Conservation (phyloP, 2,113 vertebrate genomes). For the Cebidichthys violaceus region DNA sequence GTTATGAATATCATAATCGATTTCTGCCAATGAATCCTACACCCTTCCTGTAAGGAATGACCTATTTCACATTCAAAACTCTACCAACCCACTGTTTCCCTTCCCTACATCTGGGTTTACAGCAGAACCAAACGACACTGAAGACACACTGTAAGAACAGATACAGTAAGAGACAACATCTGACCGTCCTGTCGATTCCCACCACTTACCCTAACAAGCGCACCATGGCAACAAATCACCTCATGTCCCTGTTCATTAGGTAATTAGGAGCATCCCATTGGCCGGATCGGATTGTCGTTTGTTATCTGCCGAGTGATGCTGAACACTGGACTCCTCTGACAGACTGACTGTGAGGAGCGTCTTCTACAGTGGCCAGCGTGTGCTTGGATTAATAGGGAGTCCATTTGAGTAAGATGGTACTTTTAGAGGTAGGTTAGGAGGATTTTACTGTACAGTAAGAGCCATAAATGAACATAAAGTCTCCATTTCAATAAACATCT, state of each 20-base stretch:
- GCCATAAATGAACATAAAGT: slow-evolving; percentile 62
- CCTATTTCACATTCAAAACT: not conserved
- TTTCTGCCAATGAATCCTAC: too few species aligned
- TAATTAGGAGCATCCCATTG: slow-evolving; percentile 84
- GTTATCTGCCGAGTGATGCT: slow-evolving; percentile 71
- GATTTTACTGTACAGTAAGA: slow-evolving; percentile 40
- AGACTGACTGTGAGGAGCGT: slow-evolving; percentile 62
- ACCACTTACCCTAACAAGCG: slow-evolving; percentile 87
- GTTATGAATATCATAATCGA: too few species aligned
- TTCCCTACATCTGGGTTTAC: not conserved
- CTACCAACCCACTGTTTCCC: not conserved
- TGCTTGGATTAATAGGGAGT: slow-evolving; percentile 40
- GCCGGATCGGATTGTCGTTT: slow-evolving; percentile 78
- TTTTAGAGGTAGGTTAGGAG: slow-evolving; percentile 50
- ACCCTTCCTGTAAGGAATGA: not conserved
- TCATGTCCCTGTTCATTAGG: slow-evolving; percentile 83
- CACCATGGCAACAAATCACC: slow-evolving; percentile 85
- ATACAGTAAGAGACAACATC: slow-evolving; percentile 61
- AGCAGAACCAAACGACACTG: not conserved
- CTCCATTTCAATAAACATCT: slow-evolving; percentile 24
- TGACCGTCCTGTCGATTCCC: slow-evolving; percentile 79
- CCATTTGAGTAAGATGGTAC: slow-evolving; percentile 43
- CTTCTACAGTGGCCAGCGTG: slow-evolving; percentile 38
- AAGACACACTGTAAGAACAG: slow-evolving; percentile 35
- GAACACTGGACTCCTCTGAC: slow-evolving; percentile 66